Evolutionary conservation across 2,113 vertebrate species (phyloP).

Genomic region (Etheostoma cragini): DNA sequence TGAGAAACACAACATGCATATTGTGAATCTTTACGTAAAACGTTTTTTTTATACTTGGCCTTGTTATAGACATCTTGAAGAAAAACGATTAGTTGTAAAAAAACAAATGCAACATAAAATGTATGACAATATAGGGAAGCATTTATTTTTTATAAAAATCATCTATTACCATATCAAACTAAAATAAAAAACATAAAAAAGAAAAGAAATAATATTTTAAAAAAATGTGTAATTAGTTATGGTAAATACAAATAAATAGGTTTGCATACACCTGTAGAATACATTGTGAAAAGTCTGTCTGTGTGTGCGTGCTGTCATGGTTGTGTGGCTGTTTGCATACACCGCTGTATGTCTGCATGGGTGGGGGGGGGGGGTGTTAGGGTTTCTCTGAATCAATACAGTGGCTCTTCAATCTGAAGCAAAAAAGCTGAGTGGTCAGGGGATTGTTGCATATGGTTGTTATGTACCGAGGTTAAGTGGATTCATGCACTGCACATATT

Average conservation of each 20-base stretch:
- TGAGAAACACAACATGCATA: not conserved
- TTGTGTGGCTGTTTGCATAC: not conserved
- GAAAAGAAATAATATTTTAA: not conserved
- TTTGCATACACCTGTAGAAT: not conserved
- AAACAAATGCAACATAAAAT: not conserved
- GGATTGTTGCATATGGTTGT: constrained; percentile 65
- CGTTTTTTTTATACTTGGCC: not conserved
- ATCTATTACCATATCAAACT: not conserved
- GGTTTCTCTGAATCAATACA: constrained; percentile 73
- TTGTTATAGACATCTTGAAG: not conserved
- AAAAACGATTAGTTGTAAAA: accelerated
- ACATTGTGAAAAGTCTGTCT: not conserved
- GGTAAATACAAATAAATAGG: not conserved
- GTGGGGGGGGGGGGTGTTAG: constrained; percentile 17
- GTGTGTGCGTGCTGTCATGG: not conserved
- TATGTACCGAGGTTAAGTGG: constrained; percentile 67
- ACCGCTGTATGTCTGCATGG: constrained; percentile 1
- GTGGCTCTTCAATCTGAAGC: constrained; percentile 66
- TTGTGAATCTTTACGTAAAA: no score
- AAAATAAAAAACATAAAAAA: not conserved
- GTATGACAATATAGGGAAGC: not conserved
- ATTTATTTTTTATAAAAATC: not conserved
- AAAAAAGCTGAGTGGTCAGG: constrained; percentile 67
- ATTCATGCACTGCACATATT: constrained; percentile 69
- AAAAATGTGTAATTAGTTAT: not conserved